A percentile compares a stretch with the other conserved stretches of the same genome.
phyloP scores from a whole-genome alignment of 1,140 invertebrate species.

The Plodia interpunctella region DNA sequence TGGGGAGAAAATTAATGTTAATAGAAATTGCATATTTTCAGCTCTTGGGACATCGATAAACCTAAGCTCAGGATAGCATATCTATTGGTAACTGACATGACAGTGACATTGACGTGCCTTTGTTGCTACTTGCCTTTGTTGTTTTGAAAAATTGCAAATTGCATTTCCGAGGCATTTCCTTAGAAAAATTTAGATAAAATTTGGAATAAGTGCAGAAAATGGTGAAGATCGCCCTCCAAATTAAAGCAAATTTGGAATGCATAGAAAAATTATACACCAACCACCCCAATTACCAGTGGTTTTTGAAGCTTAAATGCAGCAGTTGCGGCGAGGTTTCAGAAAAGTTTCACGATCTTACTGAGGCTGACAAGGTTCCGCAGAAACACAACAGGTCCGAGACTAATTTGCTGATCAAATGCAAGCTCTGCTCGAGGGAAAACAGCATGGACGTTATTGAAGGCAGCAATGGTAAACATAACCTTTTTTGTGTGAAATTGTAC shows the following conservation, averaged over 20 bases:
- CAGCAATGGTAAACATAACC: slow-evolving; percentile 71
- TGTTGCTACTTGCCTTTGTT: slow-evolving; percentile 4
- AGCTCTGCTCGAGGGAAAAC: slow-evolving; percentile 91
- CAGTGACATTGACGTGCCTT: neutral
- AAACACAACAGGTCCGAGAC: slow-evolving; percentile 85
- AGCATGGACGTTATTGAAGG: slow-evolving; percentile 85
- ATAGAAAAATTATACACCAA: slow-evolving; percentile 82
- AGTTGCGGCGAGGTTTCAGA: slow-evolving; percentile 88
- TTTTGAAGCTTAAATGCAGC: slow-evolving; percentile 85
- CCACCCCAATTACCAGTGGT: slow-evolving; percentile 82
- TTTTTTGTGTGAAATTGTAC: neutral
- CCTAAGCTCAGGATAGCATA: too few species aligned
- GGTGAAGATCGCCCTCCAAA: slow-evolving; percentile 84
- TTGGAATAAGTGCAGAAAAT: slow-evolving; percentile 61
- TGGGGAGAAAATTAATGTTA: too few species aligned
- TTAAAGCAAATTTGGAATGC: slow-evolving; percentile 82
- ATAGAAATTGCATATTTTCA: too few species aligned
- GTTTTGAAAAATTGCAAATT: neutral
- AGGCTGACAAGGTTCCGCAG: slow-evolving; percentile 81
- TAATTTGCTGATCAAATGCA: slow-evolving; percentile 92
- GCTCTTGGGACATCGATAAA: too few species aligned
- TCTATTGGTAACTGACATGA: too few species aligned
- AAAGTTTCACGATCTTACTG: slow-evolving; percentile 88
- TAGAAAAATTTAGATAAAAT: neutral
- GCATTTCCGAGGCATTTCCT: too few species aligned